phyloP scores from a whole-genome alignment of 2,113 vertebrate species.

The Prolemur simus region DNA sequence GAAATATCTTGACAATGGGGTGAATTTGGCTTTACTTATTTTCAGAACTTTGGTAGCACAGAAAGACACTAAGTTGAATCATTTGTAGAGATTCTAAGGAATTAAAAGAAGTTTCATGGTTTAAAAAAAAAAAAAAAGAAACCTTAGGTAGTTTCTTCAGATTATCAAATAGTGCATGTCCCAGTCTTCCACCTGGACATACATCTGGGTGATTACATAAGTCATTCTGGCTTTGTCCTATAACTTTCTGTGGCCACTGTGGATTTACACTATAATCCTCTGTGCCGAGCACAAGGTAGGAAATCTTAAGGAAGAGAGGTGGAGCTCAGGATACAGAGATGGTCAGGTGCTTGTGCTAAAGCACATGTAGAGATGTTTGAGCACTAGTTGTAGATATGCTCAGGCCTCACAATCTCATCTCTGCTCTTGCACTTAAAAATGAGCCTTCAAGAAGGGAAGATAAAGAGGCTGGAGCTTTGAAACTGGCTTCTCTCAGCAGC shows the following conservation, averaged over 20 bases:
- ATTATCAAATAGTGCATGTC: not conserved
- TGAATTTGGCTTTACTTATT: not conserved
- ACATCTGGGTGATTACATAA: not conserved
- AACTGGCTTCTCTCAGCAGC: not conserved
- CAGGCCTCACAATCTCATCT: not conserved
- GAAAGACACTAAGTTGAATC: not conserved
- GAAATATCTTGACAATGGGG: not conserved
- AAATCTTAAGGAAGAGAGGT: not conserved
- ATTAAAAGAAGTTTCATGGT: not conserved
- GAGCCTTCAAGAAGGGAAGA: not conserved
- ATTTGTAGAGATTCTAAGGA: not conserved
- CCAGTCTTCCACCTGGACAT: not conserved
- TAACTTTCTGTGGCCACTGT: accelerated
- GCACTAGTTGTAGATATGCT: too few relatives aligned
- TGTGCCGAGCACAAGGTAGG: not conserved
- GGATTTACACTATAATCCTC: not conserved
- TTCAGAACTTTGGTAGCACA: not conserved
- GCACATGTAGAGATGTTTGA: not conserved
- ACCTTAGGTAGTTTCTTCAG: not conserved
- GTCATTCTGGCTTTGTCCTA: not conserved
- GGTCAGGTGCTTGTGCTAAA: accelerated
- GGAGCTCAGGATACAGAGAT: not conserved
- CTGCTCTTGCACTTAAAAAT: not conserved
- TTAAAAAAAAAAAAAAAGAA: not conserved
- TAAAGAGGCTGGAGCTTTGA: not conserved